Base-by-base conservation (phyloP, 2,888 invertebrate genomes). In the Tetragonisca angustula region DNA sequence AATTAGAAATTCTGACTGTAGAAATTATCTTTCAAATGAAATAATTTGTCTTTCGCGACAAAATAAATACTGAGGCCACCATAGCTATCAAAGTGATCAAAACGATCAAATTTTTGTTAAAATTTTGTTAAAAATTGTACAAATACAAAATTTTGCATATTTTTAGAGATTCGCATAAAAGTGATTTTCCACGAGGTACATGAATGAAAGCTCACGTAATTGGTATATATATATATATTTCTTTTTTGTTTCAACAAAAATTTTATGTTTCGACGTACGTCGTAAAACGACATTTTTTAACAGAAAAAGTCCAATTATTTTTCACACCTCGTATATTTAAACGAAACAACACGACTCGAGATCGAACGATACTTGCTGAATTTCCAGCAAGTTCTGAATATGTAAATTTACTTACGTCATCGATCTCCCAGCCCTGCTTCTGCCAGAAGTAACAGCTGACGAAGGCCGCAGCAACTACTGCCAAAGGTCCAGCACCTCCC, bases 391-490 rank as follows among this genome's bases (percentile, higher is more conserved):
- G 1, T 36, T 15, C 5, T 13, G 15, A 19, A 54, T 11, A 27
- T 36, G 32, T 19, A 64, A 36, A 32, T 82, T 24, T 71, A 94
- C 95, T 94, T 88, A 95, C 95, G 88, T 98, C 97, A 79, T 98
- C 98, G 43, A 98, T 96, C 74, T 97, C 97, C 98, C 98, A 98
- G 65, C 98, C 98, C 90, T 97, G 97, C 83, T 96, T 96, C 68
- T 97, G 96, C 98, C 98, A 98, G 92, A 97, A 97, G 90, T 97
- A 96, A 90, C 97, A 96, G 43, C 98, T 97, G 74, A 97, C 96
- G 93, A 98, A 98, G 0, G 98, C 97, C 6, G 97, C 97, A 13
- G 97, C 96, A 6, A 98, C 97, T 21, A 97, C 97, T 9, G 96
- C 98, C 62, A 99, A 95, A 5, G 99, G 98, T 24, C 98, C 97